These are phyloP conservation scores for Shinisaurus crocodilurus DNA, from an alignment of 2,113 vertebrate species.

Conservation along the genomic window DNA sequence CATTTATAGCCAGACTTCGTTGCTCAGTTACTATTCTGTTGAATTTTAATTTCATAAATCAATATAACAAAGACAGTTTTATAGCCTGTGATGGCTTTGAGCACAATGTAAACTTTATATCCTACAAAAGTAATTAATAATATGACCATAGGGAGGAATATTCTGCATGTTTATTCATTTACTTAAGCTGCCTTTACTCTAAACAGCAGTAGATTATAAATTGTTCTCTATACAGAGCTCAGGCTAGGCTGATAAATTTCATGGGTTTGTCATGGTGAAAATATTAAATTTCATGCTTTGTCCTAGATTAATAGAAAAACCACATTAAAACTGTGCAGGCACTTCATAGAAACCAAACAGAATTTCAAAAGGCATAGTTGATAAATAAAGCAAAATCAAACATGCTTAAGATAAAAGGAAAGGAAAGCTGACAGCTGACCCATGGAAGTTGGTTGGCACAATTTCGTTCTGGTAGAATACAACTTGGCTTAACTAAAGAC, in stretches of 20 bases:
- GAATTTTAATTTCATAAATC: conserved; percentile 38
- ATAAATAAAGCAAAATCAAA: conserved; percentile 21
- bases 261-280: conserved; percentile 40
- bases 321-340: conserved; percentile 17
- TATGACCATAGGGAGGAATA: conserved; percentile 41
- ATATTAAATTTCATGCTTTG: conserved; percentile 41
- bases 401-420: conserved; percentile 16
- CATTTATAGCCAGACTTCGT: conserved; percentile 6
- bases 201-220: conserved; percentile 37
- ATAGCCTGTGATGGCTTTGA: conserved; percentile 29
- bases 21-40: conserved; percentile 8
- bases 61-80: conserved; percentile 31
- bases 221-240: background rate
- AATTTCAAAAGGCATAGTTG: conserved; percentile 25
- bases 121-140: conserved; percentile 45
- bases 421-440: background rate
- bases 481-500: background rate
- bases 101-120: conserved; percentile 43
- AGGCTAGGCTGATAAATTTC: conserved; percentile 40
- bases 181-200: conserved; percentile 34
- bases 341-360: conserved; percentile 16
- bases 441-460: conserved; percentile 1
- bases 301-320: conserved; percentile 35
- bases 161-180: conserved; percentile 43
- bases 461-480: background rate